phyloP scores from a whole-genome alignment of 2,888 invertebrate species.

The Sarcophaga subvicina region DNA sequence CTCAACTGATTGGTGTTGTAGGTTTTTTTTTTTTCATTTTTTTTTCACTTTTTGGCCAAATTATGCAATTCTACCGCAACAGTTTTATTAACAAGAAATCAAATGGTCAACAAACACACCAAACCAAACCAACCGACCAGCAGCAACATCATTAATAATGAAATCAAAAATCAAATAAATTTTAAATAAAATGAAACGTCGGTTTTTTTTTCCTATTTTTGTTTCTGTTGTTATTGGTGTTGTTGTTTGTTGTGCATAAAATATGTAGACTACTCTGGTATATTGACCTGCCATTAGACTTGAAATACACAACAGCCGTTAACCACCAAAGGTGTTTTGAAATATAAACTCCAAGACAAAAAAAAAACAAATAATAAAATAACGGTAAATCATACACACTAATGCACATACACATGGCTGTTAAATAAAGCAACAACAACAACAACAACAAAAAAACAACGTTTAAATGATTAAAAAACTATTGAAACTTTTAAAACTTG shows the following conservation, averaged over 20 bases:
- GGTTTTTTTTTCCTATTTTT: background rate
- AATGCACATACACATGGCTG: background rate
- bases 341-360: conserved; percentile 34
- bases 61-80: conserved; percentile 56
- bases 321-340: conserved; percentile 32
- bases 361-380: background rate
- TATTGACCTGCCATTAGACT: conserved; percentile 62
- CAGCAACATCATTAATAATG: conserved; percentile 33
- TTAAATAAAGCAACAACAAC: conserved; percentile 9
- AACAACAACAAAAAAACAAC: background rate
- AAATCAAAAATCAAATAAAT: conserved; percentile 28
- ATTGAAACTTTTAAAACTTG: conserved; percentile 25
- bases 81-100: conserved; percentile 24
- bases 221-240: no score
- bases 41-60: conserved; percentile 14
- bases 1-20: background rate
- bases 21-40: background rate
- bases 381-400: background rate
- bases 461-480: conserved; percentile 7
- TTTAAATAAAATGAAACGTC: conserved; percentile 1
- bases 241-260: background rate
- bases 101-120: conserved; percentile 12
- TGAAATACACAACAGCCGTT: conserved; percentile 54
- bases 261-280: conserved; percentile 44
- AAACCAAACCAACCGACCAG: conserved; percentile 15